A percentile compares a stretch with the other conserved stretches of the same genome.
Evolutionary conservation across 2,113 vertebrate genomes (phyloP).

Genomic region (Panthera tigris): DNA sequence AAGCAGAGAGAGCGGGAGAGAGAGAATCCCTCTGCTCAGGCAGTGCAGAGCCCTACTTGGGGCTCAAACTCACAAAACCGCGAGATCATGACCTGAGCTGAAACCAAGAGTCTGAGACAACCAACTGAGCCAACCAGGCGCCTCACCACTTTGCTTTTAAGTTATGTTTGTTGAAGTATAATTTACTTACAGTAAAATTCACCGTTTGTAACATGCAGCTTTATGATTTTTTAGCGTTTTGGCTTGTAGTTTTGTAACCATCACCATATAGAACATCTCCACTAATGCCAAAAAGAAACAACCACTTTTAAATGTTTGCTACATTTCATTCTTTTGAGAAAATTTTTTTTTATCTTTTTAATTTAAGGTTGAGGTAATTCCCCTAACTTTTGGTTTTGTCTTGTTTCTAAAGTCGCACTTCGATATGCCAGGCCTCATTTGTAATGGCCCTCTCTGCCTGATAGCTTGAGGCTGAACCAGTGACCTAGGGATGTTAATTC

Average conservation of each 20-base stretch:
- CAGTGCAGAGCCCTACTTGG: too few species aligned
- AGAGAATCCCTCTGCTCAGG: too few species aligned
- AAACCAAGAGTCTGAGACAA: too few species aligned
- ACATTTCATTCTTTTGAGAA: background rate
- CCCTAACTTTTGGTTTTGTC: conserved; percentile 9
- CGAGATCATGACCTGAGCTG: too few species aligned
- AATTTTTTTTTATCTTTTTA: background rate
- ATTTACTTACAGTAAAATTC: background rate
- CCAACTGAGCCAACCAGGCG: too few species aligned
- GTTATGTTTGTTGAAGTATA: background rate
- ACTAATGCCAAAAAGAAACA: background rate
- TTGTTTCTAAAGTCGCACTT: background rate
- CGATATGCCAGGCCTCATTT: background rate
- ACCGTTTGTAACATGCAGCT: background rate
- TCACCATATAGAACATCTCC: background rate
- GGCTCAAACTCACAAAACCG: too few species aligned
- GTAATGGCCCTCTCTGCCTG: background rate
- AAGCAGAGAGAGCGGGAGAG: too few species aligned
- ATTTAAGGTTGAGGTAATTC: background rate
- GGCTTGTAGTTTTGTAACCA: background rate
- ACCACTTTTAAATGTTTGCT: background rate
- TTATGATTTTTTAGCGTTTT: background rate
- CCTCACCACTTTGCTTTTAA: conserved; percentile 7
- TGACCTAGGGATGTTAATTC: background rate
- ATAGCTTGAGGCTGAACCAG: background rate